Evolutionary conservation across 2,797 vertebrate genomes (phyloP), one percentile per base, ranked within the genome.

Genomic region (Tamandua tetradactyla): DNA sequence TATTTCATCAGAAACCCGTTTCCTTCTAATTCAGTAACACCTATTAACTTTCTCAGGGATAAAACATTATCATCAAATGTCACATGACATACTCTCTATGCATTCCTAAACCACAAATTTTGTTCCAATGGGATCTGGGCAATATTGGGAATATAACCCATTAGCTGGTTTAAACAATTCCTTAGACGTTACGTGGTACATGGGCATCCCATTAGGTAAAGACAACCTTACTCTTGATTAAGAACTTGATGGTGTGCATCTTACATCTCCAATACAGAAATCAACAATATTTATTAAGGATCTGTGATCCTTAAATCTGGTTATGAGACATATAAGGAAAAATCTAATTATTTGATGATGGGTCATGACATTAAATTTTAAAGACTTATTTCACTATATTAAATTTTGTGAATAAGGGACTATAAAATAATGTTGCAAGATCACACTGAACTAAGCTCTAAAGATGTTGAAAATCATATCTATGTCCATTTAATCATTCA

Each of bases 311-410:
- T 89, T 86, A 81, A 64, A 86, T 61, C 42, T 75, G 68, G 25
- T 86, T 81, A 81, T 57, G 12, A 93, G 66, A 76, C 55, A 84
- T 1, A 1, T 32, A 87, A 91, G 64, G 80, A n/a, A n/a, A n/a
- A 96, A 89, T 74, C 61, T 89, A 85, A 74, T 89, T 94, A 87
- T 66, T 37, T 87, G 44, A 94, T 68, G 30, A 83, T 25, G 44
- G 17, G 32, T 61, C 76, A 42, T 69, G 3, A 92, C 92, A 18
- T 62, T 89, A 66, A 92, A 87, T 55, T 72, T 92, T 78, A 92
- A 92, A 74, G 52, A 12, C 8, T 93, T 80, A 83, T 85, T 95
- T 93, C 30, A 71, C 57, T 52, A 78, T 12, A 78, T 59, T 78
- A 72, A 72, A 82, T 71, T 82, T 52, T 86, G 59, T 32, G 82